These are phyloP conservation scores for Lycaena phlaeas DNA, from an alignment of 2,888 invertebrate genomes.

Conservation along the genomic window DNA sequence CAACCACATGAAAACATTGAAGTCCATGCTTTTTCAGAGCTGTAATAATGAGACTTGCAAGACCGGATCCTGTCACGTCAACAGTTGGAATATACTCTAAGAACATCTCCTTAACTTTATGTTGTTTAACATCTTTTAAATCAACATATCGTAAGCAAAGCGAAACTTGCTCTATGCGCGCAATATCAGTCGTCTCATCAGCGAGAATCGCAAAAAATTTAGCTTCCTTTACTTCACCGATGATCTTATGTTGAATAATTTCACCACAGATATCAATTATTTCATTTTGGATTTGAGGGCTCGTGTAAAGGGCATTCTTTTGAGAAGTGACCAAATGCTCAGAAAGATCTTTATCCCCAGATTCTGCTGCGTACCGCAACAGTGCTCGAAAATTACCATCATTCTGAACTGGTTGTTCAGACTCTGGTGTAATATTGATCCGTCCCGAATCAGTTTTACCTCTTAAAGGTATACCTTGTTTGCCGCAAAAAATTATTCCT, in stretches of 20 bases:
- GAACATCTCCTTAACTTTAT: constrained; percentile 19
- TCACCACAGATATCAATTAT: no score
- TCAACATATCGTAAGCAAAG: no score
- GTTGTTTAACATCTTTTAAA: constrained; percentile 10
- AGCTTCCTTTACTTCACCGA: constrained; percentile 12
- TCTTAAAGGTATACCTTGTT: no score
- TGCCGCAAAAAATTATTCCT: no score
- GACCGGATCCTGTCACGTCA: constrained; percentile 16
- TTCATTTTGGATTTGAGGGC: neutral
- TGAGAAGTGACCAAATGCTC: no score
- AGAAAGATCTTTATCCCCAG: constrained; percentile 9
- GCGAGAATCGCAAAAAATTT: constrained; percentile 17
- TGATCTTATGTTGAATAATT: no score
- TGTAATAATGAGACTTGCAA: constrained; percentile 11
- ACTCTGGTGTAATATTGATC: no score
- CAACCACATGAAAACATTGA: constrained; percentile 17
- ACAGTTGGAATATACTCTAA: constrained; percentile 17
- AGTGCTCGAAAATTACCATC: no score
- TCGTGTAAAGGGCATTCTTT: no score
- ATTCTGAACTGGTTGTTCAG: no score
- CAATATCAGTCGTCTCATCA: constrained; percentile 15
- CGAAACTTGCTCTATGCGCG: constrained; percentile 10
- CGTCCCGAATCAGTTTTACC: no score
- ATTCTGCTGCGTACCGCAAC: no score
- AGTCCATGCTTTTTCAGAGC: constrained; percentile 17